phyloP scores from a whole-genome alignment of 2,113 vertebrate genomes.

The Cyphomyrus plagiostoma region DNA sequence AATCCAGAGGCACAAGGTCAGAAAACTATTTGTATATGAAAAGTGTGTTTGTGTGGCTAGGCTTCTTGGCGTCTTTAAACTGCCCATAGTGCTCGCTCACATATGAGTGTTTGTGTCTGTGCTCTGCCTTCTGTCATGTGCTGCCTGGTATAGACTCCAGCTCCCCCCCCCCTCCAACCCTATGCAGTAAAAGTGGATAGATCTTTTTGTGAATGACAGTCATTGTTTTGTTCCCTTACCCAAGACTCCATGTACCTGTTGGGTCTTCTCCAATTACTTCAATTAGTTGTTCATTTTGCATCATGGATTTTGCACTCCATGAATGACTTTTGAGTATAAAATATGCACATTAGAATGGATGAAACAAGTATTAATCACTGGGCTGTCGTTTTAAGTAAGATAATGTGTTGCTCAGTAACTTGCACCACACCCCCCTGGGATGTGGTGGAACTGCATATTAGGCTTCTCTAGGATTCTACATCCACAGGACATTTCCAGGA shows the following conservation, averaged over 20 bases:
- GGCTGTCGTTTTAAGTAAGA: background rate
- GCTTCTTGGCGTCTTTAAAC: background rate
- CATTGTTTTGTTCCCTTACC: background rate
- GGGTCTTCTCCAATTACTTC: background rate
- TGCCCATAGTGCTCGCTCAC: background rate
- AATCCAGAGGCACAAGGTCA: background rate
- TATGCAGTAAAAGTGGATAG: background rate
- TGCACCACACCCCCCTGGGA: background rate
- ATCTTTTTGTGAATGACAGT: background rate
- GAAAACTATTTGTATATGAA: background rate
- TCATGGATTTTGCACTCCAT: background rate
- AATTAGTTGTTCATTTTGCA: background rate
- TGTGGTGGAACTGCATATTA: background rate
- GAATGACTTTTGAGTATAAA: background rate
- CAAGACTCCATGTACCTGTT: background rate
- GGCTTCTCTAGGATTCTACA: background rate
- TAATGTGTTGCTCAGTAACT: background rate
- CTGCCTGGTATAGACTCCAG: background rate
- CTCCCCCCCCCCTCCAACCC: background rate
- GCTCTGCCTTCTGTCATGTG: background rate
- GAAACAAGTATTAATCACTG: background rate
- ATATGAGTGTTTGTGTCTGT: background rate
- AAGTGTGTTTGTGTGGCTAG: background rate
- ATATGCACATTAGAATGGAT: background rate
- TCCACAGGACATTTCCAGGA: background rate